Conservation (phyloP, 2,888 invertebrate species). For the Drosophila pseudotalamancana region DNA sequence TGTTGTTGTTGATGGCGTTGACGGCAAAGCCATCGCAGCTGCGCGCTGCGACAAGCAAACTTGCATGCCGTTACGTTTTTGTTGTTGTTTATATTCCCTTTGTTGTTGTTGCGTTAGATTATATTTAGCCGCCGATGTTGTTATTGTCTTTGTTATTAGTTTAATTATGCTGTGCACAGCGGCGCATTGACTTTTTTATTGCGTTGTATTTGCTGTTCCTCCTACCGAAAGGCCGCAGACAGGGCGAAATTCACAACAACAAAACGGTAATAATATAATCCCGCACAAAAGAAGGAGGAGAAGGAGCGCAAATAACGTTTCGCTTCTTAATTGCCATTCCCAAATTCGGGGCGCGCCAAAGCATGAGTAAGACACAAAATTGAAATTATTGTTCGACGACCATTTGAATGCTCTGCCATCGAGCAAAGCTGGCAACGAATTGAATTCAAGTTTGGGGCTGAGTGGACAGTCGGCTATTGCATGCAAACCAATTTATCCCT, state of each 20-base stretch:
- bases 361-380: background rate
- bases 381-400: background rate
- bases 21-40: constrained; percentile 61
- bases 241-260: constrained; percentile 5
- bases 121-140: constrained; percentile 19
- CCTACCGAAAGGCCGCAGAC: background rate
- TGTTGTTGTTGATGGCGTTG: constrained; percentile 34
- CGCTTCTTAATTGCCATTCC: background rate
- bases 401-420: background rate
- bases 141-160: constrained; percentile 14
- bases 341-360: background rate
- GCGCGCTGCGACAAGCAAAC: constrained; percentile 61
- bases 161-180: constrained; percentile 2
- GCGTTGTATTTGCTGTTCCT: constrained; percentile 2
- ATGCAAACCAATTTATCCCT: constrained; percentile 47
- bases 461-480: constrained; percentile 5
- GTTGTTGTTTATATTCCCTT: background rate
- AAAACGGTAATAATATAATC: background rate
- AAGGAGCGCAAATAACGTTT: constrained; percentile 1
- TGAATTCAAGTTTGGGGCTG: too few species aligned
- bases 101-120: constrained; percentile 8
- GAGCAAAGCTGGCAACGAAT: background rate
- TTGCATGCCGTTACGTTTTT: constrained; percentile 43
- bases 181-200: background rate
- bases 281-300: background rate